A percentile compares a stretch with the other conserved stretches of the same genome.
These are phyloP conservation scores for Psittacula derbiana DNA, from an alignment of 2,797 vertebrate species.

Conservation along the genomic window DNA sequence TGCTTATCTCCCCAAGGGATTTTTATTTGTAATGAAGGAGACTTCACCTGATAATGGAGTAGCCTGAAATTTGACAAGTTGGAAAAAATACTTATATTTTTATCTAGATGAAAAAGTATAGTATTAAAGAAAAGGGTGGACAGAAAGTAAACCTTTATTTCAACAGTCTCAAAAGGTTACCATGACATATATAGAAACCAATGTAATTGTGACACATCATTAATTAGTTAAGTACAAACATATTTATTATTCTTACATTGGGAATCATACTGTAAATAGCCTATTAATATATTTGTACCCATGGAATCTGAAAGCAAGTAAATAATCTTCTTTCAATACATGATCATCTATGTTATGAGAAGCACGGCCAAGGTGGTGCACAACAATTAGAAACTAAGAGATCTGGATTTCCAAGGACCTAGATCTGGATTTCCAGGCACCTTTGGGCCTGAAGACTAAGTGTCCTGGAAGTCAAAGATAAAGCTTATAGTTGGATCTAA, in stretches of 20 bases:
- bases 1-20: constrained; percentile 26
- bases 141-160: neutral
- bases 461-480: neutral
- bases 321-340: neutral
- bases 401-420: neutral
- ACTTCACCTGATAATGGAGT: constrained; percentile 42
- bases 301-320: neutral
- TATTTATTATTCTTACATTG: constrained; percentile 1
- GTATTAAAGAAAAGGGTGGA: neutral
- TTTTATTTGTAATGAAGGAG: constrained; percentile 41
- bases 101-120: neutral
- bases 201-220: neutral
- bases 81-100: constrained; percentile 35
- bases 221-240: neutral
- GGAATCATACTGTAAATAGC: neutral
- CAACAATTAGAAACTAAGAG: neutral
- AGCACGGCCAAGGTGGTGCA: neutral
- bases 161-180: neutral
- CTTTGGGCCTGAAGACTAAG: neutral
- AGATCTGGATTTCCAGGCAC: neutral
- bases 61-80: constrained; percentile 27
- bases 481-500: neutral
- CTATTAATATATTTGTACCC: neutral
- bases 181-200: neutral
- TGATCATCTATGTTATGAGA: neutral